Conservation (phyloP, 1,140 invertebrate species). For the Dryas iulia region DNA sequence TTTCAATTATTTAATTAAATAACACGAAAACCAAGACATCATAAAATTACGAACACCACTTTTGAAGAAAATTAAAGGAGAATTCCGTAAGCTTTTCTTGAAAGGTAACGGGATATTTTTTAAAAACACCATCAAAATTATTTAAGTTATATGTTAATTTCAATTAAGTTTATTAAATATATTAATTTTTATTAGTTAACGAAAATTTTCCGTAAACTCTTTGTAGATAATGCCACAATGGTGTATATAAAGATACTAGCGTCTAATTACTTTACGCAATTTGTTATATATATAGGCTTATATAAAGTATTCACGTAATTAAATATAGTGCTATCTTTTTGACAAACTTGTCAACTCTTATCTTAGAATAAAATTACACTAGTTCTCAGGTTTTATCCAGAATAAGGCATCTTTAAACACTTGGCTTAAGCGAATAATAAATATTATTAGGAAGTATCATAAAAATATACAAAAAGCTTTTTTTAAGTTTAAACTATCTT, state of each 20-base stretch:
- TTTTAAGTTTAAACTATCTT: too few species aligned
- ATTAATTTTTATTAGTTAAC: not conserved
- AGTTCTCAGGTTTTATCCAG: not conserved
- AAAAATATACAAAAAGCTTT: too few species aligned
- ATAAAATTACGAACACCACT: not conserved
- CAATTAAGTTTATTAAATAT: too few species aligned
- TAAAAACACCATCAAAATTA: slow-evolving; percentile 1
- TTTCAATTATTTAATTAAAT: not conserved
- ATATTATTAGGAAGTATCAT: too few species aligned
- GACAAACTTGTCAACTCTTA: not conserved
- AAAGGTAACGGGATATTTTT: not conserved
- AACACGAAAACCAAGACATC: not conserved
- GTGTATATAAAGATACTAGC: not conserved
- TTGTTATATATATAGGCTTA: slow-evolving; percentile 2
- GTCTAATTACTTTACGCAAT: not conserved
- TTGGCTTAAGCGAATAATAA: not conserved
- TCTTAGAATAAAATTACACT: not conserved
- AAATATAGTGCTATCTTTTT: not conserved
- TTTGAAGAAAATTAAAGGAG: not conserved
- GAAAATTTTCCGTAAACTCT: not conserved
- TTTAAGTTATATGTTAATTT: too few species aligned
- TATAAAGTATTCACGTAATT: not conserved
- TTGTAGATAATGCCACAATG: not conserved
- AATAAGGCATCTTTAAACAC: not conserved
- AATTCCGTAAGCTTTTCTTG: not conserved